Conservation (phyloP, 2,888 invertebrate species). For the Eristalinus sepulchralis region DNA sequence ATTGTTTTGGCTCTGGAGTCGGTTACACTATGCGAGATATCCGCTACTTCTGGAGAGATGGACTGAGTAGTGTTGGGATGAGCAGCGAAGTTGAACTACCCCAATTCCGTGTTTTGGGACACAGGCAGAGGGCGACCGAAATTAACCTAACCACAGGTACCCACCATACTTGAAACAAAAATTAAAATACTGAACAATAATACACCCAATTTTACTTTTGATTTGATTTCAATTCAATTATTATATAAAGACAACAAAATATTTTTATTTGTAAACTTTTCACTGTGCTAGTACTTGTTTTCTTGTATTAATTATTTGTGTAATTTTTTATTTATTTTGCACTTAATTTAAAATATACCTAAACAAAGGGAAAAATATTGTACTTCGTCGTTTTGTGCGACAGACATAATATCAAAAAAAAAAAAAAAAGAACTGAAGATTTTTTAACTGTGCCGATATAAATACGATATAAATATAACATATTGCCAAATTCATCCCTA, state of each 20-base stretch:
- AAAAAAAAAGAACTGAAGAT: constrained; percentile 20
- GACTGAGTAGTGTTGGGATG: constrained; percentile 95
- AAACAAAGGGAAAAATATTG: neutral
- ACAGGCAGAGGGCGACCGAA: constrained; percentile 96
- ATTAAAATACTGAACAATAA: constrained; percentile 70
- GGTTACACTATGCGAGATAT: constrained; percentile 99
- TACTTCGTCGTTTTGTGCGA: neutral
- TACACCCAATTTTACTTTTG: constrained; percentile 60
- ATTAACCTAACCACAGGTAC: constrained; percentile 98
- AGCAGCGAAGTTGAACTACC: constrained; percentile 97
- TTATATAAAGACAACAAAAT: constrained; percentile 23
- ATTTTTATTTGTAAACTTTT: constrained; percentile 58
- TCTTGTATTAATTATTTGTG: constrained; percentile 16
- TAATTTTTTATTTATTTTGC: constrained; percentile 47
- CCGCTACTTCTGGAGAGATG: constrained; percentile 97
- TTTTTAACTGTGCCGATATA: constrained; percentile 41
- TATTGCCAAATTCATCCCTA: constrained; percentile 14
- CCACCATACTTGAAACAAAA: constrained; percentile 77
- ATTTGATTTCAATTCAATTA: constrained; percentile 25
- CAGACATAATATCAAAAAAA: constrained; percentile 4
- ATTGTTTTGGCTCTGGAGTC: constrained; percentile 83
- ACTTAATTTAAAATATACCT: constrained; percentile 57
- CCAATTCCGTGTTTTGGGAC: constrained; percentile 97
- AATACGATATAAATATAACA: no score
- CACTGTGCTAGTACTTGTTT: constrained; percentile 40